These are phyloP conservation scores for Oxycera nigricornis DNA, from an alignment of 2,888 invertebrate species.

Conservation along the genomic window DNA sequence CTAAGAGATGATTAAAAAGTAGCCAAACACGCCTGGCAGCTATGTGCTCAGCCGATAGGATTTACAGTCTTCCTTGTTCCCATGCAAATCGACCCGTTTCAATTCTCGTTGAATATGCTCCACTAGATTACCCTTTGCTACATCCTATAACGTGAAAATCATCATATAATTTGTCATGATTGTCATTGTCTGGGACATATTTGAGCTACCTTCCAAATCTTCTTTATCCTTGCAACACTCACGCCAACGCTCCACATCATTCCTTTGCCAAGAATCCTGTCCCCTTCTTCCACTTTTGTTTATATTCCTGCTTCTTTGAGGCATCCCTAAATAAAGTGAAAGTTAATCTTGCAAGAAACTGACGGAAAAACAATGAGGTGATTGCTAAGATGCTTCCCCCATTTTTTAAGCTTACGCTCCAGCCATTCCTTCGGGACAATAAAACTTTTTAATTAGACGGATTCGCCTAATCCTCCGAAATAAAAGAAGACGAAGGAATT, in stretches of 20 bases:
- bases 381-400: not conserved
- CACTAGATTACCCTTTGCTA: not conserved
- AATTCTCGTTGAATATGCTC: not conserved
- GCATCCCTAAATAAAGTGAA: not conserved
- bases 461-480: not conserved
- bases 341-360: slow-evolving; percentile 25
- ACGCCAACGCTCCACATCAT: not conserved
- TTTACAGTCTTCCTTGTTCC: not conserved
- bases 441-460: slow-evolving; percentile 35
- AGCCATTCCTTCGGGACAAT: slow-evolving; percentile 5
- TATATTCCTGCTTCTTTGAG: not conserved
- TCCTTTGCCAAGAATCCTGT: not conserved
- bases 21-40: no score
- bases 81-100: not conserved
- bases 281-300: not conserved
- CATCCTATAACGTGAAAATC: slow-evolving; percentile 11
- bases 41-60: no score
- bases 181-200: not conserved
- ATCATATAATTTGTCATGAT: slow-evolving; percentile 23
- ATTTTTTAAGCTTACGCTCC: not conserved
- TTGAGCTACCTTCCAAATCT: not conserved
- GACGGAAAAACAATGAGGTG: not conserved
- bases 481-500: not conserved
- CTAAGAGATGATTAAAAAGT: no score
- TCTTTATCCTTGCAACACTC: not conserved